Evolutionary conservation across 2,113 vertebrate species (phyloP).

Genomic region (Merops nubicus): DNA sequence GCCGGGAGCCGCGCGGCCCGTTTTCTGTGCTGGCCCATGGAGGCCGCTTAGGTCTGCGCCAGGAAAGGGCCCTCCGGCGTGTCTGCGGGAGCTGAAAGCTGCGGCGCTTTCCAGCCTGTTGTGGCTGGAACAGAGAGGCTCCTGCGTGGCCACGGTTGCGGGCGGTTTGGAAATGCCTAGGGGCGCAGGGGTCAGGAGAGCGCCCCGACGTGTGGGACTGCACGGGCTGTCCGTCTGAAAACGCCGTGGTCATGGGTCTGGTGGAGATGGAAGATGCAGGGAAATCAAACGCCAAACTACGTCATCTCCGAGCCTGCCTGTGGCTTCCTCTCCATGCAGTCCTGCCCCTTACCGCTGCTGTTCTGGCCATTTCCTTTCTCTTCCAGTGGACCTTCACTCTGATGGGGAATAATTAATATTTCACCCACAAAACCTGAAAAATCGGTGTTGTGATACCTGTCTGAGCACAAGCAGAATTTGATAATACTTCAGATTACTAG

Average conservation of each 20-base stretch:
- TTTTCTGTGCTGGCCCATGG: accelerated
- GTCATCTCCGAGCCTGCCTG: accelerated
- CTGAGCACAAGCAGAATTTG: background rate
- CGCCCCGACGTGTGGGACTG: accelerated
- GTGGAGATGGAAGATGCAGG: accelerated
- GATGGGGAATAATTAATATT: background rate
- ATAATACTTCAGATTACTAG: background rate
- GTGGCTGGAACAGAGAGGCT: background rate
- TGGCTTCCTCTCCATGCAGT: background rate
- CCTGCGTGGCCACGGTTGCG: background rate
- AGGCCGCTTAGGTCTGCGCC: background rate
- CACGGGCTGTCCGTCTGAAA: accelerated
- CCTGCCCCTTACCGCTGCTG: accelerated
- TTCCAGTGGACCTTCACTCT: background rate
- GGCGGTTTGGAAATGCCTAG: accelerated
- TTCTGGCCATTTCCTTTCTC: accelerated
- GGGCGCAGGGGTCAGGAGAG: too few relatives aligned
- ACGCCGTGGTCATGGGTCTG: accelerated
- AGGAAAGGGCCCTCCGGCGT: accelerated
- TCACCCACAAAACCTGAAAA: background rate
- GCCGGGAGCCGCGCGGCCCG: too few relatives aligned
- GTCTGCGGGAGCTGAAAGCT: background rate
- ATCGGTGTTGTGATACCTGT: too few relatives aligned
- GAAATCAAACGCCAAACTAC: background rate
- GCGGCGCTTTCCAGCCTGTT: background rate